Percentiles rank a stretch among this genome's conserved stretches.
phyloP scores from a whole-genome alignment of 23 tunicate species.

The Trididemnum clinides region DNA sequence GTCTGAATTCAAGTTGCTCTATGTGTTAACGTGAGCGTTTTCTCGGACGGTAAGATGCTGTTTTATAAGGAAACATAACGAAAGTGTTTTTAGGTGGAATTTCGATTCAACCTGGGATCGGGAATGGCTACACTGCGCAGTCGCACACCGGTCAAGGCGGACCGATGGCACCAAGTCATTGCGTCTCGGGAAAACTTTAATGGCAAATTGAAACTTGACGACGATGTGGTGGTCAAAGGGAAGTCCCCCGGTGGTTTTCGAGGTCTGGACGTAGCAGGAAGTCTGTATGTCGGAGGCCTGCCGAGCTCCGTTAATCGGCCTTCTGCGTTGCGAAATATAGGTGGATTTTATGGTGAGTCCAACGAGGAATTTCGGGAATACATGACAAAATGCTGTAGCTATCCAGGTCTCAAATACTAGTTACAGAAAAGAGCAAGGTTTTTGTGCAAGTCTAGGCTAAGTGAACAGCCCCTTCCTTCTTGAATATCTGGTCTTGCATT shows the following conservation, averaged over 20 bases:
- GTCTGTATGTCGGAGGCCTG: conserved; percentile 76
- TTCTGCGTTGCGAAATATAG: conserved; percentile 31
- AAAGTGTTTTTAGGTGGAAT: conserved; percentile 75
- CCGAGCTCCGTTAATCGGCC: conserved; percentile 41
- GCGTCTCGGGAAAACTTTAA: conserved; percentile 42
- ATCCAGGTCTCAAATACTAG: not conserved
- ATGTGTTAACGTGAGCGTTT: no score
- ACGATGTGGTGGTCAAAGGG: conserved; percentile 44
- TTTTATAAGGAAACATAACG: no score
- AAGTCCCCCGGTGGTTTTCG: conserved; percentile 82
- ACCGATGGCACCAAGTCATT: conserved; percentile 76
- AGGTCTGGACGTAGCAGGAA: conserved; percentile 42
- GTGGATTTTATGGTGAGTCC: conserved; percentile 84
- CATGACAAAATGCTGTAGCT: not conserved
- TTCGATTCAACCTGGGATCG: conserved; percentile 85
- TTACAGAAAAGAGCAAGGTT: not conserved
- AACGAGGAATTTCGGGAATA: no score
- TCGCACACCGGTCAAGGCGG: conserved; percentile 1
- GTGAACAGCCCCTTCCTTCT: no score
- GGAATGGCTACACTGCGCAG: conserved; percentile 55
- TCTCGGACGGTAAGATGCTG: no score
- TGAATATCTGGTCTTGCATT: no score
- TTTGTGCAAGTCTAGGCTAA: not conserved
- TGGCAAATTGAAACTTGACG: conserved; percentile 55
- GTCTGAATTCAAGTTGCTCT: no score